Conservation (phyloP, 2,797 vertebrate genomes). For the Netta rufina region DNA sequence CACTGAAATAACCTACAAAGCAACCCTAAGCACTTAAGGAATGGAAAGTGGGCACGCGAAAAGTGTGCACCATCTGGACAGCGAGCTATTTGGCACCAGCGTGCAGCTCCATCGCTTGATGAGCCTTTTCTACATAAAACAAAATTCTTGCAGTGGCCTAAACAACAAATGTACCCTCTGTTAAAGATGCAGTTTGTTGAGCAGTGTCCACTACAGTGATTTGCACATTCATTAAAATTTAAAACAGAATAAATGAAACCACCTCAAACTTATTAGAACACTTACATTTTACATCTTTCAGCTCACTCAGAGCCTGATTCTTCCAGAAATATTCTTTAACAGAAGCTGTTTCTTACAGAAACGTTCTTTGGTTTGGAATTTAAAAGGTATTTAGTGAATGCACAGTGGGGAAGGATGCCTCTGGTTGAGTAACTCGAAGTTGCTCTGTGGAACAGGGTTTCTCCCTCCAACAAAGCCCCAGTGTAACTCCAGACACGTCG, state of each 20-base stretch:
- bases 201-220: neutral
- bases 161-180: neutral
- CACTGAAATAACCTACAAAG: slow-evolving; percentile 16
- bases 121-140: slow-evolving; percentile 6
- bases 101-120: neutral
- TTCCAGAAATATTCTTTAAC: neutral
- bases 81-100: neutral
- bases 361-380: neutral
- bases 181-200: neutral
- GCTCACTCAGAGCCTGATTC: neutral
- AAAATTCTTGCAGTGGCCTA: slow-evolving; percentile 10
- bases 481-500: neutral
- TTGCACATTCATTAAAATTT: neutral
- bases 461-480: neutral
- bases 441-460: neutral
- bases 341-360: neutral
- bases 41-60: neutral
- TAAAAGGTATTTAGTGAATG: neutral
- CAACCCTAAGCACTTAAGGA: slow-evolving; percentile 31
- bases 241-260: slow-evolving; percentile 7
- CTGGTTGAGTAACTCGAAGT: neutral
- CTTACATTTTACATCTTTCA: neutral
- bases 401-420: neutral
- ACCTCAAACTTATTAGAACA: neutral
- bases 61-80: neutral